Evolutionary conservation across 2,888 invertebrate genomes (phyloP).

Genomic region (Eugnorisma glareosa): DNA sequence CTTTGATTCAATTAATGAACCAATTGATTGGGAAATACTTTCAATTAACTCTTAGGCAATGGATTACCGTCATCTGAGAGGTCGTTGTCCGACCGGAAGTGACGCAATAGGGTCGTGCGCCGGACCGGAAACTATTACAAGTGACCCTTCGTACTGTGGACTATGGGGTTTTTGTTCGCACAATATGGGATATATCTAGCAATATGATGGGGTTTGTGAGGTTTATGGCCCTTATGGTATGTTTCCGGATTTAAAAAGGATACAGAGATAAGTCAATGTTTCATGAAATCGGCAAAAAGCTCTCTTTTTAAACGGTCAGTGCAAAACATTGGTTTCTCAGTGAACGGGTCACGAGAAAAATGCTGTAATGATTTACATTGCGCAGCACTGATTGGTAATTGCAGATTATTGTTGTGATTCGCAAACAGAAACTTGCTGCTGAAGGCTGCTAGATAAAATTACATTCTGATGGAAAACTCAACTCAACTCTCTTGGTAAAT

Average conservation of each 20-base stretch:
- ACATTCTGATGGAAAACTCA: not conserved
- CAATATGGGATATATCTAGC: conserved; percentile 32
- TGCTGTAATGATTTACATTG: conserved; percentile 13
- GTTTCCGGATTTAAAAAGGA: conserved; percentile 33
- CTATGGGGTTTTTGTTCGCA: conserved; percentile 48
- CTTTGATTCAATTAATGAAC: conserved; percentile 65
- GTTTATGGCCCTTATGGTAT: conserved; percentile 37
- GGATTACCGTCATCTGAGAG: conserved; percentile 74
- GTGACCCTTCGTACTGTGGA: conserved; percentile 57
- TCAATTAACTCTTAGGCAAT: conserved; percentile 78
- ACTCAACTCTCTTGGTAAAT: not conserved
- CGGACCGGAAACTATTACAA: conserved; percentile 81
- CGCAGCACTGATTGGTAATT: conserved; percentile 1
- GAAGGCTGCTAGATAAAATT: not conserved
- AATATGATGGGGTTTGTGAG: conserved; percentile 36
- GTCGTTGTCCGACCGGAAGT: conserved; percentile 73
- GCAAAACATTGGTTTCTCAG: not conserved
- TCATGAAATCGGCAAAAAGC: conserved; percentile 17
- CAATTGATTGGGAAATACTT: conserved; percentile 75
- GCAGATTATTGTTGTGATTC: not conserved
- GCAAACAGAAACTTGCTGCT: not conserved
- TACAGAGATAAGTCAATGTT: conserved; percentile 35
- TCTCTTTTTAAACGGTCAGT: not conserved
- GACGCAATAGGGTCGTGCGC: conserved; percentile 80
- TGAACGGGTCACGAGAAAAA: not conserved